Evolutionary conservation across 2,797 vertebrate species (phyloP).

Genomic region (Amniataba percoides): DNA sequence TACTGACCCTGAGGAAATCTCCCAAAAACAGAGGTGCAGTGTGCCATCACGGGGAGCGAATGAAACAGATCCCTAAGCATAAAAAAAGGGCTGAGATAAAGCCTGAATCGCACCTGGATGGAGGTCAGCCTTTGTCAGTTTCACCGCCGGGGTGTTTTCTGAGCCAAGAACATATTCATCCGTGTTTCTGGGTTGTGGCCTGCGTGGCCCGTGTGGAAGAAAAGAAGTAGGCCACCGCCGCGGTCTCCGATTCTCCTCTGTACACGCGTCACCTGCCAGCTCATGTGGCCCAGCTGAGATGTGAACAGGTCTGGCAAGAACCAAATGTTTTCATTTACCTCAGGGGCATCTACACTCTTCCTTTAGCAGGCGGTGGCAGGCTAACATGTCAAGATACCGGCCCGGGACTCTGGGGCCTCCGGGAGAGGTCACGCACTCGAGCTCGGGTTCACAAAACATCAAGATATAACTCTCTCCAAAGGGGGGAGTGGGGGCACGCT

Average conservation of each 20-base stretch:
- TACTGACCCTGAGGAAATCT: not conserved
- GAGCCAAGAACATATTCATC: conserved; percentile 67
- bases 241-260: conserved; percentile 74
- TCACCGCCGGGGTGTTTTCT: conserved; percentile 24
- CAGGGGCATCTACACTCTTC: conserved; percentile 80
- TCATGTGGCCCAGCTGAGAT: conserved; percentile 79
- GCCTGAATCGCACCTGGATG: conserved; percentile 71
- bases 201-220: conserved; percentile 59
- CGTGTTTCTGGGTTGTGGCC: conserved; percentile 77
- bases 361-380: conserved; percentile 77
- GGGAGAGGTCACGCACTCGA: conserved; percentile 75
- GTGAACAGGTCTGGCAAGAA: conserved; percentile 84
- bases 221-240: conserved; percentile 81
- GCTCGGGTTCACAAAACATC: conserved; percentile 73
- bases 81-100: conserved; percentile 7
- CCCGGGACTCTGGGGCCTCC: conserved; percentile 68
- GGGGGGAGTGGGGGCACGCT: conserved; percentile 9
- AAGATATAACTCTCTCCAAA: conserved; percentile 30
- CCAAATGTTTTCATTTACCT: conserved; percentile 86
- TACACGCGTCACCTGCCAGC: conserved; percentile 83
- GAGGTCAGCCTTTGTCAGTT: conserved; percentile 73
- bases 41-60: not conserved
- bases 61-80: conserved; percentile 27
- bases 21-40: not conserved
- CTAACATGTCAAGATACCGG: conserved; percentile 79